phyloP scores from a whole-genome alignment of 2,113 vertebrate species.

The Saguinus midas region DNA sequence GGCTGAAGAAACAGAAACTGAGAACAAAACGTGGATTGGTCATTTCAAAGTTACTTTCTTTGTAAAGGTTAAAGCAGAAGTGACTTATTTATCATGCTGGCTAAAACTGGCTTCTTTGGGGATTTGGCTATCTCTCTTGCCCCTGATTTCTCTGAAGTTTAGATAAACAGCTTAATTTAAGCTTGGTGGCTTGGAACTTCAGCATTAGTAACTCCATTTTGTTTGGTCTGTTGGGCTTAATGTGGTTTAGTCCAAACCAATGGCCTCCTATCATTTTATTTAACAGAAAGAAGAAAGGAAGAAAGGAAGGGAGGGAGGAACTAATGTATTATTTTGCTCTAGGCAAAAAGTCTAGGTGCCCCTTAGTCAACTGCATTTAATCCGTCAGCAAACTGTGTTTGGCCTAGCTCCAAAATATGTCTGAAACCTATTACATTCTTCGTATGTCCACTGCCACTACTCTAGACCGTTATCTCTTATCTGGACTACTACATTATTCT shows the following conservation, averaged over 20 bases:
- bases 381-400: not conserved
- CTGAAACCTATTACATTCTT: not conserved
- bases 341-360: not conserved
- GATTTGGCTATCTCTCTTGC: not conserved
- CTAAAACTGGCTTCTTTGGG: not conserved
- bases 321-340: not conserved
- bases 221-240: not conserved
- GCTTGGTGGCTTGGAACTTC: not conserved
- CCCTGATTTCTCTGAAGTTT: not conserved
- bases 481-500: not conserved
- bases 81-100: not conserved
- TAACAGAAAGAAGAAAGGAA: not conserved
- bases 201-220: not conserved
- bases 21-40: not conserved
- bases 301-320: rapidly evolving
- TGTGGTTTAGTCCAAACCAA: not conserved
- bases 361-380: not conserved
- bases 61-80: not conserved
- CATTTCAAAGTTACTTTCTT: not conserved
- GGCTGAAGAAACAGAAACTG: not conserved
- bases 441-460: not conserved
- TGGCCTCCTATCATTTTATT: not conserved
- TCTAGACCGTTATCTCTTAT: not conserved
- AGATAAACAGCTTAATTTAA: not conserved
- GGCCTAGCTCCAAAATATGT: not conserved